Evolutionary conservation across 2,888 invertebrate species (phyloP), one percentile per base, ranked within the genome.

Genomic region (Eristalis intricaria): DNA sequence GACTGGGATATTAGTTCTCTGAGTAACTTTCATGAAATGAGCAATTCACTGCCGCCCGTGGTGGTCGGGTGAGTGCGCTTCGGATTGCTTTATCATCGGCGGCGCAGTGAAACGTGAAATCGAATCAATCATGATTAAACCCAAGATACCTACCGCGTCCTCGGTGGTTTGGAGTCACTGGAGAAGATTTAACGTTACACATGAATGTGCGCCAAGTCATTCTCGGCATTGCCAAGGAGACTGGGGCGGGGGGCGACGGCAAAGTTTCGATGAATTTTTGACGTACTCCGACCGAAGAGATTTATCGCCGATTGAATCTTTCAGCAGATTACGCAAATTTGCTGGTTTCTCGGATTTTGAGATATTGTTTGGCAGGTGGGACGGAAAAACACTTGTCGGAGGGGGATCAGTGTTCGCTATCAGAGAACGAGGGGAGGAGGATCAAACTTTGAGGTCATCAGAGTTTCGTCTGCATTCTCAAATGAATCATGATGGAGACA

Each of bases 11-110:
- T 58, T 69, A 56, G 32, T 23, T 50, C 22, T 4, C 4, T 4
- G 40, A 40, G 11, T 68, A 50, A 68, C 43, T 50, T 50, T 50
- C 43, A 19, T 66, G 26, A 66, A 66, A 43, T 43, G 50, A 50
- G 50, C 50, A 19, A 50, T 50, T 50, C 50, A 50, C 19, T 8
- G 50, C 50, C 50, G 50, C 19, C 50, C 8, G n/a, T 19, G 19
- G 50, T n/a, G n/a, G 19, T 7, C 19, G 19, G 43, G 15, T 15
- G 50, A 50, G n/a, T 50, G 50, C 50, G 19, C 50, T 19, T 19
- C n/a, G 19, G 50, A n/a, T 50, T 50, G 50, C 50, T 50, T 50
- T 19, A 50, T 50, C 50, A 50, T 50, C 50, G 50, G 50, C 50
- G 50, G n/a, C 19, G 19, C 50, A 50, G 50, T 50, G 50, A 2